These are phyloP conservation scores for Limnephilus marmoratus DNA, from an alignment of 2,888 invertebrate species.

Conservation along the genomic window DNA sequence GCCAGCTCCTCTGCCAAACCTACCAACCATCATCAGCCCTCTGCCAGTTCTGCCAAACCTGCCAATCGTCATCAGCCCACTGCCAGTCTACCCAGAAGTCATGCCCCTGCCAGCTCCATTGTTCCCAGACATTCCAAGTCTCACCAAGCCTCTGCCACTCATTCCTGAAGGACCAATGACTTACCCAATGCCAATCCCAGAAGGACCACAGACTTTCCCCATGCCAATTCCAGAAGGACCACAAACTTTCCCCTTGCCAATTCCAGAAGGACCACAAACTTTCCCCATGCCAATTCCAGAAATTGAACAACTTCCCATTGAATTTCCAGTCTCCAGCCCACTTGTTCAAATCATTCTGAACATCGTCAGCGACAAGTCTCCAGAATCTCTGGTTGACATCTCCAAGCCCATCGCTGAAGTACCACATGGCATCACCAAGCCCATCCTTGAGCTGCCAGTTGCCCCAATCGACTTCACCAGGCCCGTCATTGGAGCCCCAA, in stretches of 20 bases:
- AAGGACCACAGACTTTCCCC: neutral
- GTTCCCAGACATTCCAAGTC: neutral
- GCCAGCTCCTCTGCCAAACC: conserved; percentile 4
- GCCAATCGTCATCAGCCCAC: too few species aligned
- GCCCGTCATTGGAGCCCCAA: neutral
- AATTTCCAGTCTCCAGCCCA: conserved; percentile 14
- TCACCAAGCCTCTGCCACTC: neutral
- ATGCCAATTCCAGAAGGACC: conserved; percentile 24
- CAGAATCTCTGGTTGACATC: conserved; percentile 4
- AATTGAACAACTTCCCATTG: too few species aligned
- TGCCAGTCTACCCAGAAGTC: neutral
- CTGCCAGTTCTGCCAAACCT: neutral
- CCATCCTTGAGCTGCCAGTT: neutral
- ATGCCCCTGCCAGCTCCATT: neutral
- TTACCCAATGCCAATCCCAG: too few species aligned
- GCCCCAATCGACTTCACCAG: neutral
- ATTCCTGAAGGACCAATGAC: neutral
- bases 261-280: neutral
- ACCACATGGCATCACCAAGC: neutral
- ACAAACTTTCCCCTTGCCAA: neutral
- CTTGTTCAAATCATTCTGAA: conserved; percentile 60
- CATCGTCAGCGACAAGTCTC: conserved; percentile 40
- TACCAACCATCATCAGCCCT: neutral
- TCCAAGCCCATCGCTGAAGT: neutral
- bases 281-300: neutral